Evolutionary conservation across 2,888 invertebrate genomes (phyloP), one percentile per base, ranked within the genome.

Genomic region (Hybos culiciformis): DNA sequence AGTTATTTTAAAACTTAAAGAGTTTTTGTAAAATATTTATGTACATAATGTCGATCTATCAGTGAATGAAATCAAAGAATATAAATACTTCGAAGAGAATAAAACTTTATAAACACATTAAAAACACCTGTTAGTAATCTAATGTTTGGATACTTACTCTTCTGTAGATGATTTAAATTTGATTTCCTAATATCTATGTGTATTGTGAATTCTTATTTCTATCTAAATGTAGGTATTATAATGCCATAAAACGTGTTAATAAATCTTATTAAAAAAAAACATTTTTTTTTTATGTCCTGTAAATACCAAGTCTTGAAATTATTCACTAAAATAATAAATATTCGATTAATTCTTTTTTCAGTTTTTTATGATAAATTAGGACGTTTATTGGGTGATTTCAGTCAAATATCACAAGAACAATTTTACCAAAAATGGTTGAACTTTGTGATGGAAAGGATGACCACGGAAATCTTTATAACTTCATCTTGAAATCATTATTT

Each of bases 71-170:
- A 23, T 32, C 15, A 5, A 14, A 14, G 14, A 15, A n/a, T n/a
- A n/a, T n/a, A n/a, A 88, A 91, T 64, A 80, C 86, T 57, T 83
- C 90, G 12, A 93, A 91, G 91, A 81, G 91, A 61, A 85, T 90
- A 78, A 77, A 91, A 49, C 78, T 91, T 53, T 91, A 94, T 68
- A 94, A 94, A 70, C 79, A 82, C 52, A 77, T 79, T 48, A 69
- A 75, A 11, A 72, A 60, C 39, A 64, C 67, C 46, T 63, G 65
- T 41, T n/a, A n/a, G n/a, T n/a, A n/a, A n/a, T n/a, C n/a, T n/a
- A n/a, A n/a, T n/a, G n/a, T n/a, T n/a, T n/a, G n/a, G n/a, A n/a
- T n/a, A n/a, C n/a, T n/a, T n/a, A n/a, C n/a, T n/a, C n/a, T n/a
- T n/a, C n/a, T n/a, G n/a, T n/a, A n/a, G n/a, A n/a, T n/a, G n/a